Percentiles rank a stretch among this genome's conserved stretches.
Conservation (phyloP, 2,888 invertebrate species). For the Keiferia lycopersicella region DNA sequence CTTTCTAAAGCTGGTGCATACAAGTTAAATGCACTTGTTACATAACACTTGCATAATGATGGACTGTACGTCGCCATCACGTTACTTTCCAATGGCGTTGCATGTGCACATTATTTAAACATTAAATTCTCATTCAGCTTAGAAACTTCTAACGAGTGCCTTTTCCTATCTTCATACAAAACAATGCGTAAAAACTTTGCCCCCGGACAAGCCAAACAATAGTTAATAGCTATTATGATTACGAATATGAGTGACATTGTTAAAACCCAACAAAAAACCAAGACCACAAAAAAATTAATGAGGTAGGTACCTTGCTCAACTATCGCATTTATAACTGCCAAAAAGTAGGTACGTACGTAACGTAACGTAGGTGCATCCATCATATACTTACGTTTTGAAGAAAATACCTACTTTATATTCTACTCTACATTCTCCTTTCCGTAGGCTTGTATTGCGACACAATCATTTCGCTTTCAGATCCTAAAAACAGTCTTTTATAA, state of each 20-base stretch:
- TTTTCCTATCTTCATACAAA: no score
- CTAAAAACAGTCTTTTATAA: neutral
- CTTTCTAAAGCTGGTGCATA: slow-evolving; percentile 8
- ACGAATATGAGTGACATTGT: no score
- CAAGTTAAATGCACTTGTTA: slow-evolving; percentile 2
- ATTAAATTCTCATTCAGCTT: neutral
- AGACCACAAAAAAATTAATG: neutral
- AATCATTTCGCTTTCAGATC: neutral
- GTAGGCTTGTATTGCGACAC: neutral
- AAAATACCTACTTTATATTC: neutral
- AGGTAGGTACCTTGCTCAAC: neutral
- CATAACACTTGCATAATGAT: slow-evolving; percentile 1
- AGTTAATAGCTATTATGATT: no score
- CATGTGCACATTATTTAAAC: slow-evolving; percentile 8
- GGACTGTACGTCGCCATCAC: neutral
- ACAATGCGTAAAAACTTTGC: no score
- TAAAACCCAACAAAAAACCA: no score
- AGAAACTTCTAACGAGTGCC: neutral
- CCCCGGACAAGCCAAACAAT: no score
- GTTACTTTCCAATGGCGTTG: slow-evolving; percentile 3
- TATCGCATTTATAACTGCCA: neutral
- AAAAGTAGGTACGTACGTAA: neutral
- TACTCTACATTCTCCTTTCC: neutral
- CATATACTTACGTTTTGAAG: neutral
- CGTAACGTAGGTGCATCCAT: no score